Conservation (phyloP, 2,113 vertebrate genomes). For the Pseudorectes ferrugineus region DNA sequence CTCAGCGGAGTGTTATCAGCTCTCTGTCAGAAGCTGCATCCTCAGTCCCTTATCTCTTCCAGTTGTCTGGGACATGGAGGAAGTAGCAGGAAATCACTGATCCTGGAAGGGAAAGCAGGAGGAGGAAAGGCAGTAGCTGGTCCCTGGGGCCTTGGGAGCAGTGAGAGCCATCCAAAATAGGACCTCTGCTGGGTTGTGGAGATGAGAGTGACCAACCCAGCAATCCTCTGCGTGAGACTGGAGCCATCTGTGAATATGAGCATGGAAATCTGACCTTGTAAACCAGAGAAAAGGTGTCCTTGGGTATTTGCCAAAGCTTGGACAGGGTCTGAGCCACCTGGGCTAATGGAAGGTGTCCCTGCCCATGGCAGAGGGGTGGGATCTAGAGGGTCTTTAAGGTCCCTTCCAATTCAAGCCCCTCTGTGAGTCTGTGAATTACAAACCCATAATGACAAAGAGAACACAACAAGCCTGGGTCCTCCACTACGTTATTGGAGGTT, state of each 20-base stretch:
- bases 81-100: neutral
- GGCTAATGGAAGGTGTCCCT: neutral
- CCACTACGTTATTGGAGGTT: fast-evolving
- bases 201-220: neutral
- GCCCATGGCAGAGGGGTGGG: neutral
- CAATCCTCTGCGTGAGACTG: fast-evolving
- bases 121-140: fast-evolving
- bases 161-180: neutral
- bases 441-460: neutral
- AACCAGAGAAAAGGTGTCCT: neutral
- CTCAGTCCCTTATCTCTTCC: neutral
- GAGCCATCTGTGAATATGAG: fast-evolving
- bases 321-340: neutral
- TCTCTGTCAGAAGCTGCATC: neutral
- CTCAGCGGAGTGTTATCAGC: neutral
- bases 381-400: neutral
- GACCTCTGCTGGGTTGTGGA: neutral
- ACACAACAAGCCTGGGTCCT: neutral
- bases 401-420: neutral
- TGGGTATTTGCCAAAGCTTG: neutral
- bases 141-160: neutral
- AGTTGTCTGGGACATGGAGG: neutral
- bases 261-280: neutral
- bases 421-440: neutral
- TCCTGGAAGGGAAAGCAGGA: neutral